Percentiles rank a stretch among this genome's conserved stretches.
Conservation (phyloP, 2,888 invertebrate species). For the Agrochola lychnidis region DNA sequence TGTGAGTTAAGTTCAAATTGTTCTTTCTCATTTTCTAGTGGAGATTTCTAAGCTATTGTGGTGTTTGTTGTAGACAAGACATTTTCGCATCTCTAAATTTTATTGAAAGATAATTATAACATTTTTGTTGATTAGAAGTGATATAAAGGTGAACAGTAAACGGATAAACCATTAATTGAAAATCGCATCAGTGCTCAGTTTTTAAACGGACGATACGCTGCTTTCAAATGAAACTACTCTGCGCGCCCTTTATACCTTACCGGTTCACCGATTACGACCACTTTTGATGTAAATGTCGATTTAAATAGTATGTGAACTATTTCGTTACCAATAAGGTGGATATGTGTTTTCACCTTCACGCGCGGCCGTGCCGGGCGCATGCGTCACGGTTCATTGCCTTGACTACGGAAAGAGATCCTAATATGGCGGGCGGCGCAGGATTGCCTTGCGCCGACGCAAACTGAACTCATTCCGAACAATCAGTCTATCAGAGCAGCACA, state of each 20-base stretch:
- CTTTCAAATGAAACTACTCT: constrained; percentile 14
- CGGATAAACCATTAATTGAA: background rate
- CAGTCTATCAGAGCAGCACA: constrained; percentile 79
- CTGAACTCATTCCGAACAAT: constrained; percentile 81
- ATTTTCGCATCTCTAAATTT: background rate
- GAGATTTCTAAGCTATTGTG: constrained; percentile 1
- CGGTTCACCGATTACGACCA: constrained; percentile 36
- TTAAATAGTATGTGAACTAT: constrained; percentile 59
- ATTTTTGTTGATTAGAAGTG: background rate
- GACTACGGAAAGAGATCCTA: constrained; percentile 88
- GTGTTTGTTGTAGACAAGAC: background rate
- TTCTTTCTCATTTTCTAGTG: background rate
- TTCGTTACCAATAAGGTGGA: constrained; percentile 61
- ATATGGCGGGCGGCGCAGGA: constrained; percentile 85
- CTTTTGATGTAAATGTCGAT: constrained; percentile 54
- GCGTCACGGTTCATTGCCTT: constrained; percentile 90
- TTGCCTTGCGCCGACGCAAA: constrained; percentile 87
- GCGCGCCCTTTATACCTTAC: constrained; percentile 24
- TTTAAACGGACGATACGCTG: background rate
- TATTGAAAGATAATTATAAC: background rate
- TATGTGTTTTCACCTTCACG: constrained; percentile 66
- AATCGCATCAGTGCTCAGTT: background rate
- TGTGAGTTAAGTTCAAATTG: background rate
- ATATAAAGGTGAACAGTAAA: background rate
- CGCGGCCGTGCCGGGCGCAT: constrained; percentile 69